These are phyloP conservation scores for Sinonovacula constricta DNA, from an alignment of 1,140 invertebrate species.

Conservation along the genomic window DNA sequence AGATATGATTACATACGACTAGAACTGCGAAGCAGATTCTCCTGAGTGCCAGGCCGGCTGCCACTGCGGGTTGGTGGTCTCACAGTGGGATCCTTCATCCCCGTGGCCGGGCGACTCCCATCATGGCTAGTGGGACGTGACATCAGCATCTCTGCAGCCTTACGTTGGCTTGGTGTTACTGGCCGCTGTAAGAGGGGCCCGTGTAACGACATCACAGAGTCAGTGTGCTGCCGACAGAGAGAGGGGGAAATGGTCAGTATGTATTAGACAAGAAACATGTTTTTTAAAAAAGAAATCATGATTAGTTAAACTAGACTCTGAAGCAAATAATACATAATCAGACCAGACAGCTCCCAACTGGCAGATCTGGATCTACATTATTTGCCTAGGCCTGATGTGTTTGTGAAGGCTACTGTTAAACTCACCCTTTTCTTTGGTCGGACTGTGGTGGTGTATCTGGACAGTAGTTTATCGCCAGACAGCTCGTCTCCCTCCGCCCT, in stretches of 20 bases:
- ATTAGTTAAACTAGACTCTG: too few species aligned
- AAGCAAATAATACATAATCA: too few species aligned
- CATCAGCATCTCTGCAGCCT: conserved; percentile 41
- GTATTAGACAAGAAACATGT: too few species aligned
- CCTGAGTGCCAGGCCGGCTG: conserved; percentile 66
- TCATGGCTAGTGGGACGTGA: conserved; percentile 26
- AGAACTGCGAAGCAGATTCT: conserved; percentile 41
- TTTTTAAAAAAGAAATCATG: too few species aligned
- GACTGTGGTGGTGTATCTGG: conserved; percentile 70
- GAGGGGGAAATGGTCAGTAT: too few species aligned
- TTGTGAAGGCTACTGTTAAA: too few species aligned
- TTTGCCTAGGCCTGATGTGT: too few species aligned
- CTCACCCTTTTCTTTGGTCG: conserved; percentile 54
- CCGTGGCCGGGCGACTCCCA: conserved; percentile 47
- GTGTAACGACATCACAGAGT: conserved; percentile 56
- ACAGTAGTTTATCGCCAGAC: conserved; percentile 77
- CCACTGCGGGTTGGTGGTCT: conserved; percentile 75
- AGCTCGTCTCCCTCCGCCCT: conserved; percentile 75
- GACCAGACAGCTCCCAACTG: too few species aligned
- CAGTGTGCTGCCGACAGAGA: conserved; percentile 62
- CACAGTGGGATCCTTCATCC: conserved; percentile 37
- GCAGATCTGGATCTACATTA: too few species aligned
- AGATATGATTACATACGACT: conserved; percentile 45
- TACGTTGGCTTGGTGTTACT: conserved; percentile 69
- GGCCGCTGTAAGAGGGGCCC: conserved; percentile 67